Percentiles rank a stretch among this genome's conserved stretches.
phyloP scores from a whole-genome alignment of 2,113 vertebrate species.

The Hippocampus barbouri region DNA sequence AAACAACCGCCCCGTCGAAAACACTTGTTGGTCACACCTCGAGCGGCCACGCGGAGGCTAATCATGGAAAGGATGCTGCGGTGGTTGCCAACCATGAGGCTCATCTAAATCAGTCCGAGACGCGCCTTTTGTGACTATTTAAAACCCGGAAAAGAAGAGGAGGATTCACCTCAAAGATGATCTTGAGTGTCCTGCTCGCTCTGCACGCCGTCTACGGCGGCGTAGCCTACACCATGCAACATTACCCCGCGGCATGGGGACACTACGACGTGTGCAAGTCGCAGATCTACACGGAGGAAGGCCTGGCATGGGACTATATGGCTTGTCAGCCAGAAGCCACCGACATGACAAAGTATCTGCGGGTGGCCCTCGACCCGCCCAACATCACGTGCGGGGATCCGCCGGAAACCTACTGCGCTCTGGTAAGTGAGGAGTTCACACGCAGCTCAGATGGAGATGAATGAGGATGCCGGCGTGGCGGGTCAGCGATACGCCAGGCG shows the following conservation, averaged over 20 bases:
- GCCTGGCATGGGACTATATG: constrained; percentile 98
- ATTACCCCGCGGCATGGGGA: constrained; percentile 92
- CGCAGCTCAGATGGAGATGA: constrained; percentile 64
- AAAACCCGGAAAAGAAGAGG: constrained; percentile 13
- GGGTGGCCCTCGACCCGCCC: constrained; percentile 90
- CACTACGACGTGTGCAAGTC: constrained; percentile 98
- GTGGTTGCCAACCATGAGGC: constrained; percentile 31
- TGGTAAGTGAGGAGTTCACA: constrained; percentile 82
- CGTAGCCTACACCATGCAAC: constrained; percentile 84
- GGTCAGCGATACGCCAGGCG: constrained; percentile 27
- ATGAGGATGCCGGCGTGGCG: constrained; percentile 60
- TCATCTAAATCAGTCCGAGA: constrained; percentile 28
- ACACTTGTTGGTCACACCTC: constrained; percentile 32
- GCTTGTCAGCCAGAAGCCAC: constrained; percentile 97
- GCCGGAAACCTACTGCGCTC: constrained; percentile 94
- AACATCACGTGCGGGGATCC: constrained; percentile 97
- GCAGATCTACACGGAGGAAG: constrained; percentile 95
- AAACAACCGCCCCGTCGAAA: constrained; percentile 44
- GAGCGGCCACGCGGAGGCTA: constrained; percentile 30
- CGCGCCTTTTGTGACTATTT: constrained; percentile 13
- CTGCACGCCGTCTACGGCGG: constrained; percentile 85
- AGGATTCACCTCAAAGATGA: constrained; percentile 70
- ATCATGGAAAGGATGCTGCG: constrained; percentile 46
- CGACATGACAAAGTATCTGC: constrained; percentile 95
- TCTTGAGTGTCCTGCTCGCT: constrained; percentile 82